phyloP scores from a whole-genome alignment of 2,888 invertebrate genomes.

The Ophion ellenae region DNA sequence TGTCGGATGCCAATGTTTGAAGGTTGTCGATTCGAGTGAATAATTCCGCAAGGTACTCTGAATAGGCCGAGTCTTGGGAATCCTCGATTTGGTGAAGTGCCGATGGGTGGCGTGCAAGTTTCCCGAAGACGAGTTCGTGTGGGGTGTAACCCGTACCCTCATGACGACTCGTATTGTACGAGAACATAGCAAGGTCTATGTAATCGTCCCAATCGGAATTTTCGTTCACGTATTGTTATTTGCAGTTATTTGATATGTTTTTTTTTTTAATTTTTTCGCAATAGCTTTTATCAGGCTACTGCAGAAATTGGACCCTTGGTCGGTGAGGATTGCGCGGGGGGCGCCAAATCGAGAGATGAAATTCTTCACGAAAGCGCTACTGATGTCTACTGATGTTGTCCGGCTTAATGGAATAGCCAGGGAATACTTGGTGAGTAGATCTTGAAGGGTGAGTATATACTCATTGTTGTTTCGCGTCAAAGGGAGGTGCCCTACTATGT shows the following conservation, averaged over 20 bases:
- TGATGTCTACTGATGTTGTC: constrained; percentile 31
- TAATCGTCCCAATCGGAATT: constrained; percentile 55
- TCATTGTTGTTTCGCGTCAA: constrained; percentile 49
- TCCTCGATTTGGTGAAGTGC: neutral
- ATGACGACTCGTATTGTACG: constrained; percentile 61
- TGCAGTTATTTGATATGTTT: constrained; percentile 43
- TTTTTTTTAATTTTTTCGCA: constrained; percentile 57
- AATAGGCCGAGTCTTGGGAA: constrained; percentile 12
- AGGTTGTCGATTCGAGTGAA: constrained; percentile 33
- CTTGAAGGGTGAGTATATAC: constrained; percentile 61
- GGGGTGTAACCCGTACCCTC: constrained; percentile 62
- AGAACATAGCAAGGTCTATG: constrained; percentile 58
- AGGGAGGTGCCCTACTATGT: constrained; percentile 64
- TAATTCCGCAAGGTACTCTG: constrained; percentile 26
- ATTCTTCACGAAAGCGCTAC: constrained; percentile 33
- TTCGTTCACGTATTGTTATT: constrained; percentile 53
- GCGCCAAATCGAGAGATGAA: constrained; percentile 51
- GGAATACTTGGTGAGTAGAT: constrained; percentile 56
- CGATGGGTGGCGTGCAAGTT: constrained; percentile 33
- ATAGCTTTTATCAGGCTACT: constrained; percentile 48
- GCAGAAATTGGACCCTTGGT: constrained; percentile 57
- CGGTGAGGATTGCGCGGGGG: constrained; percentile 52
- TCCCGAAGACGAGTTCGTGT: constrained; percentile 62
- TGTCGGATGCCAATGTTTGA: constrained; percentile 13
- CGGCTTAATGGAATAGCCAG: constrained; percentile 40